These are phyloP conservation scores for Epizoanthus rinbou DNA, from an alignment of 92 coral and sea anemone species.

Conservation along the genomic window DNA sequence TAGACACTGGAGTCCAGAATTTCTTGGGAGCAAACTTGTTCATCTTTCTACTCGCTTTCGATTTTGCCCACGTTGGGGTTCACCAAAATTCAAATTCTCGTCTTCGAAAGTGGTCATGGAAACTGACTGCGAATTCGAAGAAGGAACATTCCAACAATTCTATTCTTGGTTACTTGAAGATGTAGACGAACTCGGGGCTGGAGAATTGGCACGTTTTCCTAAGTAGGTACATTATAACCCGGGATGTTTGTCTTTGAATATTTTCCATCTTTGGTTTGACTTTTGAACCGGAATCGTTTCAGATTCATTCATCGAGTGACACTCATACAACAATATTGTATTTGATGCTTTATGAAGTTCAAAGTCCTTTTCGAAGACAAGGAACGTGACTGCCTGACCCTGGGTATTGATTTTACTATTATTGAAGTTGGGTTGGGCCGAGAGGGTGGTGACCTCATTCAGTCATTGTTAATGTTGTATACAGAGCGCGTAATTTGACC, in stretches of 20 bases:
- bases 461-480: too few species aligned
- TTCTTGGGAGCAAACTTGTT: slow-evolving; percentile 68
- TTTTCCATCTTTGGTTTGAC: background rate
- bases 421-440: too few species aligned
- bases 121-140: slow-evolving; percentile 79
- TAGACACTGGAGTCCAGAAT: slow-evolving; percentile 80
- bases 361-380: too few species aligned
- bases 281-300: background rate
- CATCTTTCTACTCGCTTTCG: slow-evolving; percentile 78
- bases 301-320: background rate
- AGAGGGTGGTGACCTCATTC: too few species aligned
- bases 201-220: slow-evolving; percentile 69
- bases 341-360: too few species aligned
- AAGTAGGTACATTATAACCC: slow-evolving; percentile 47
- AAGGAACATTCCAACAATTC: slow-evolving; percentile 78
- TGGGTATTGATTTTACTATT: too few species aligned
- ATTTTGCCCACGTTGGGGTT: slow-evolving; percentile 60
- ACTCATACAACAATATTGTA: too few species aligned
- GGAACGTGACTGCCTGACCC: too few species aligned
- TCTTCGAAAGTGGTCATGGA: slow-evolving; percentile 73
- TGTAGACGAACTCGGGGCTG: slow-evolving; percentile 41
- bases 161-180: slow-evolving; percentile 78
- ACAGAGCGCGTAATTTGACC: too few species aligned
- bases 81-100: slow-evolving; percentile 44
- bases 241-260: background rate